These are phyloP conservation scores for Allygus modestus DNA, from an alignment of 2,888 invertebrate genomes.

Conservation along the genomic window DNA sequence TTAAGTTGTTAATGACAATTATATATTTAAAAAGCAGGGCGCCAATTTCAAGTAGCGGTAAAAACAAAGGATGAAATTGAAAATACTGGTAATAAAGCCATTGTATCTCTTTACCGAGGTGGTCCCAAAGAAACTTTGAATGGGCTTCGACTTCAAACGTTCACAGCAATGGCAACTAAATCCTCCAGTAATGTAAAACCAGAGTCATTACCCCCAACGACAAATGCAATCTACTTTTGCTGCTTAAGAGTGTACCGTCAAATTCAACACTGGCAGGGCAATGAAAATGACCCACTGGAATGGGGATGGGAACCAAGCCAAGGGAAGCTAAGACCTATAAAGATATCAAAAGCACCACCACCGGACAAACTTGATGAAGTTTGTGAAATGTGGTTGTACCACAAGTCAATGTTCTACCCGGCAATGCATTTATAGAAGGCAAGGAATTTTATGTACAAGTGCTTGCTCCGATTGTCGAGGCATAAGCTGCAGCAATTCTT, in stretches of 20 bases:
- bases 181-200: not conserved
- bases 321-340: not conserved
- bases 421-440: slow-evolving; percentile 10
- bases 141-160: not conserved
- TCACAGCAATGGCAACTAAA: slow-evolving; percentile 3
- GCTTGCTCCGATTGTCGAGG: not conserved
- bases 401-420: slow-evolving; percentile 2
- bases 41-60: not conserved
- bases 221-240: not conserved
- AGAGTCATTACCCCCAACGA: not conserved
- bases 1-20: not conserved
- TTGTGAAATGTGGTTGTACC: not conserved
- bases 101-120: not conserved
- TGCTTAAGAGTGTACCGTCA: not conserved
- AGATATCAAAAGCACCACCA: not conserved
- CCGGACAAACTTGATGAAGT: slow-evolving; percentile 1
- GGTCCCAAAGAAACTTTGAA: not conserved
- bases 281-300: not conserved
- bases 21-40: not conserved
- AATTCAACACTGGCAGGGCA: not conserved
- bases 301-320: not conserved
- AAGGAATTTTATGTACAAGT: not conserved
- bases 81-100: not conserved
- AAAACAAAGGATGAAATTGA: not conserved
- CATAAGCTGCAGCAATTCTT: not conserved